Conservation (phyloP, 2,797 vertebrate genomes). For the Poecilia picta region DNA sequence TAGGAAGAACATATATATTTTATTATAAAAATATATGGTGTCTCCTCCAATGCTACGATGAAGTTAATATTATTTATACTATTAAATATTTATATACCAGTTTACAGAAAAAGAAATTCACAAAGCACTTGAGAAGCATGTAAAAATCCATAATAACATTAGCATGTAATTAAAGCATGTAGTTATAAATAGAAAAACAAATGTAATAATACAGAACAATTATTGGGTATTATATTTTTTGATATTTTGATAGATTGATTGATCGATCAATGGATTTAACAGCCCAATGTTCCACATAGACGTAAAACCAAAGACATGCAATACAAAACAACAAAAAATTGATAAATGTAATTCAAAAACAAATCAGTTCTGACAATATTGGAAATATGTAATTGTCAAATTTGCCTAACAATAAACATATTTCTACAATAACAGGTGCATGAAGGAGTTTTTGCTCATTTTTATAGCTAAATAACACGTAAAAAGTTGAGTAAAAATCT, state of each 20-base stretch:
- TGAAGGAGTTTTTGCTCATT: neutral
- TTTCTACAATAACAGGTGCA: neutral
- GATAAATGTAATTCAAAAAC: neutral
- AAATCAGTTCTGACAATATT: neutral
- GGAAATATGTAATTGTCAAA: neutral
- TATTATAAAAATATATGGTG: neutral
- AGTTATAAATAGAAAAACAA: neutral
- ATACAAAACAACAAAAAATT: neutral
- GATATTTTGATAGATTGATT: no score
- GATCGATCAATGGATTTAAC: no score
- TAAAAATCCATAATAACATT: neutral
- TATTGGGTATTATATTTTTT: no score
- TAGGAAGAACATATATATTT: neutral
- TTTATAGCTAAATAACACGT: slow-evolving; percentile 11
- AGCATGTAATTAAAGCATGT: neutral
- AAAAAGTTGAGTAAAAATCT: slow-evolving; percentile 28
- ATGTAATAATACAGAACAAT: neutral
- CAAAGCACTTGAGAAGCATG: neutral
- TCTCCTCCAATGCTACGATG: neutral
- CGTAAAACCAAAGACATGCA: no score
- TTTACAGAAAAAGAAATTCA: neutral
- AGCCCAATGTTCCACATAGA: no score
- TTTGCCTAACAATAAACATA: slow-evolving; percentile 1
- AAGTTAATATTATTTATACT: neutral
- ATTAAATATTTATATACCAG: neutral